These are phyloP conservation scores for Ceyx cyanopectus DNA, from an alignment of 2,113 vertebrate genomes.

Conservation along the genomic window DNA sequence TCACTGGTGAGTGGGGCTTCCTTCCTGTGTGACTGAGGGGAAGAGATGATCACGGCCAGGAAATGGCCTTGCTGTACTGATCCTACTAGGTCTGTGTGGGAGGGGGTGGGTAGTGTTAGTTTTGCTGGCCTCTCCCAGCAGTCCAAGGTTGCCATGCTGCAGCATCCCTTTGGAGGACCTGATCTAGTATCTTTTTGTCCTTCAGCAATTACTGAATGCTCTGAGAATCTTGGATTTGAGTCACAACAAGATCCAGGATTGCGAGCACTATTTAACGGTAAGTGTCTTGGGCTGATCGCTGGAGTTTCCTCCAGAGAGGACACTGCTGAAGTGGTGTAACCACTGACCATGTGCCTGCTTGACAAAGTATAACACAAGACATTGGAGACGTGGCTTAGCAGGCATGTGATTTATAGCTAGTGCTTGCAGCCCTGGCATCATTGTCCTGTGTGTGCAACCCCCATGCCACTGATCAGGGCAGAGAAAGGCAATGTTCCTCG, in stretches of 20 bases:
- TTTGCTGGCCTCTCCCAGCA: conserved; percentile 4
- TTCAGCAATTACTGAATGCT: conserved; percentile 88
- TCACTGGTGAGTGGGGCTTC: conserved; percentile 86
- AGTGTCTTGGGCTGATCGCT: not conserved
- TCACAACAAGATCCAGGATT: conserved; percentile 93
- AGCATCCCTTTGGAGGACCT: not conserved
- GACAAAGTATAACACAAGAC: not conserved
- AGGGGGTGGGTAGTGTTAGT: not conserved
- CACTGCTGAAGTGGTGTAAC: not conserved
- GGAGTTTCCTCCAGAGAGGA: not conserved
- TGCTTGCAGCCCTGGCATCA: not conserved
- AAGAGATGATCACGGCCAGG: not conserved
- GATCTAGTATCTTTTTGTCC: not conserved
- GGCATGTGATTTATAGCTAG: not conserved
- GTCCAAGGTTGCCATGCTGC: not conserved
- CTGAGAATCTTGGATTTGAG: conserved; percentile 91
- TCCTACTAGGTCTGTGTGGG: not conserved
- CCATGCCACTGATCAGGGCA: not conserved
- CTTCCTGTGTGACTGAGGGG: not conserved
- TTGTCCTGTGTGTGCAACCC: not conserved
- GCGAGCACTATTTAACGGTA: conserved; percentile 85
- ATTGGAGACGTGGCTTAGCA: not conserved
- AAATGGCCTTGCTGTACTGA: not conserved
- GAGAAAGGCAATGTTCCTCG: not conserved
- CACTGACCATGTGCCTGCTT: not conserved